Base-by-base conservation (phyloP, 2,888 invertebrate species). In the Peribatodes rhomboidaria region DNA sequence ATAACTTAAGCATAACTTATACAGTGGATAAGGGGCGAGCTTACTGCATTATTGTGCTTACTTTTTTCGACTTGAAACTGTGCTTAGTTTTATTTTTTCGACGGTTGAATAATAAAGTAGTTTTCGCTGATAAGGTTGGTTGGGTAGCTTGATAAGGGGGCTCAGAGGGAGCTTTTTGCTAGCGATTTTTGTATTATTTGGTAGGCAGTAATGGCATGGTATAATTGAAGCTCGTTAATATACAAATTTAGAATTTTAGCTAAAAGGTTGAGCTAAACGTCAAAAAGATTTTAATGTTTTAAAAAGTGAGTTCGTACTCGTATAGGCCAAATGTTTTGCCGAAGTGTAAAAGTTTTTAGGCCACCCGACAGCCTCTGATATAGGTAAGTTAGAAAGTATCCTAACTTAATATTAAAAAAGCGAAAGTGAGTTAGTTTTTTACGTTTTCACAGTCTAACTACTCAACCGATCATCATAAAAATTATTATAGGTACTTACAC, bases 1-100 rank as follows among this genome's bases (percentile, higher is more conserved):
- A 60, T 70, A 89, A 89, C 80, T 88, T 75, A 89, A 68, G 62
- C 61, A 60, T 70, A 89, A 89, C 80, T 88, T 87, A 88, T 81
- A 73, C 83, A 71, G 69, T 78, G 85, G 87, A 84, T 86, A 86
- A 85, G 83, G 83, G 82, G 83, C 78, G 73, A 81, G 84, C 86
- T 83, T 84, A 77, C 76, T 80, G 81, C 83, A 77, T 82, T 84
- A 86, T 83, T 85, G 83, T 82, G 82, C 81, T 81, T 73, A 79
- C 75, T 75, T 81, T 83, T 84, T 86, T 82, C 75, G 71, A 67
- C 66, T 73, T 62, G 72, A 79, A 82, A 83, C 77, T 78, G 77
- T 78, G 77, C 75, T 79, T 74, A 67, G 61, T 73, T 78, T n/a
- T 79, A 79, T 80, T 80, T 75, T 77, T 78, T 76, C 65, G 68